A percentile compares a stretch with the other conserved stretches of the same genome.
These are phyloP conservation scores for Mesorhabditis belari DNA, from an alignment of 2,888 invertebrate species.

Conservation along the genomic window DNA sequence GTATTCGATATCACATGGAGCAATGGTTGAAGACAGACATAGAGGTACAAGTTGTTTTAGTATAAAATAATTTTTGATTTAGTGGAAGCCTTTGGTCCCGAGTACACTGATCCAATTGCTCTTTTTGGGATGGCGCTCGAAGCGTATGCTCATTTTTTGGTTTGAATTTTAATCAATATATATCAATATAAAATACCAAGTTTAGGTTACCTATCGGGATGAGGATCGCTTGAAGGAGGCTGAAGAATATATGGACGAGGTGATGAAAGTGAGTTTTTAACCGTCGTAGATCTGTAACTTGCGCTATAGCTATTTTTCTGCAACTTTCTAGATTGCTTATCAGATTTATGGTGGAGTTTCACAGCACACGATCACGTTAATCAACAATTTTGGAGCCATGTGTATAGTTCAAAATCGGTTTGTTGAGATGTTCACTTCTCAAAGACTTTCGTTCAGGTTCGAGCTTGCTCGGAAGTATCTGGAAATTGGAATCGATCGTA, in stretches of 20 bases:
- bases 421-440: not conserved
- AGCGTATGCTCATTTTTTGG: conserved; percentile 63
- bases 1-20: conserved; percentile 38
- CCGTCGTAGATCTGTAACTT: not conserved
- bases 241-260: conserved; percentile 62
- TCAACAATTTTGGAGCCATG: conserved; percentile 64
- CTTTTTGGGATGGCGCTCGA: conserved; percentile 75
- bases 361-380: conserved; percentile 70
- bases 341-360: conserved; percentile 66
- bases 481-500: conserved; percentile 65
- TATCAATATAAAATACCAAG: not conserved
- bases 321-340: conserved; percentile 61
- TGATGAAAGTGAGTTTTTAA: conserved; percentile 60
- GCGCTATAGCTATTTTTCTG: not conserved
- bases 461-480: conserved; percentile 69
- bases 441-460: conserved; percentile 58
- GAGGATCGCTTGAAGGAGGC: conserved; percentile 59
- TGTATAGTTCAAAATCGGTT: conserved; percentile 45
- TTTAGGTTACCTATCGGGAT: conserved; percentile 54
- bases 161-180: conserved; percentile 7
- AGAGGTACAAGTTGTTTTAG: conserved; percentile 11
- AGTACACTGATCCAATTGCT: conserved; percentile 62
- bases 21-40: conserved; percentile 34
- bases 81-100: conserved; percentile 27
- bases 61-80: not conserved